These are phyloP conservation scores for Aproaerema taeniolella DNA, from an alignment of 2,888 invertebrate species.

Conservation along the genomic window DNA sequence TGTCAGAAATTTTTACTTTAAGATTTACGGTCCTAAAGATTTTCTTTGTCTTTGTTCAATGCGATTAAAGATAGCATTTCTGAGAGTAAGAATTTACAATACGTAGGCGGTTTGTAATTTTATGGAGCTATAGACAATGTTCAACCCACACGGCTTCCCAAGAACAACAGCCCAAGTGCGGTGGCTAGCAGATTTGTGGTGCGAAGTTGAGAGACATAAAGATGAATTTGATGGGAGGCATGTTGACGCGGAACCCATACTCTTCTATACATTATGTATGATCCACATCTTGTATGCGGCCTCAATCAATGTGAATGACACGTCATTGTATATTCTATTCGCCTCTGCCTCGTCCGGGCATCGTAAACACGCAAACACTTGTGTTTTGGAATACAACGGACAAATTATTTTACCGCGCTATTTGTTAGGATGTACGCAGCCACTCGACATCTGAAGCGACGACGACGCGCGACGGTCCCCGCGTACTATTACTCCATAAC, in stretches of 20 bases:
- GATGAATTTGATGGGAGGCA: conserved; percentile 31
- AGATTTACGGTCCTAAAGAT: too few relatives aligned
- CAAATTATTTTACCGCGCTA: conserved; percentile 39
- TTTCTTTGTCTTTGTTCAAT: too few relatives aligned
- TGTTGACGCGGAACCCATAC: conserved; percentile 46
- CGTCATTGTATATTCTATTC: conserved; percentile 72
- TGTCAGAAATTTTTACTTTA: too few relatives aligned
- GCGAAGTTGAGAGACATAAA: conserved; percentile 28
- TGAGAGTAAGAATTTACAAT: too few relatives aligned
- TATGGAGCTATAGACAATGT: too few relatives aligned
- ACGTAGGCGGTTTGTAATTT: too few relatives aligned
- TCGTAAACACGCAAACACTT: conserved; percentile 69
- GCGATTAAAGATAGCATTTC: too few relatives aligned
- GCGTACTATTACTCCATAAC: too few relatives aligned
- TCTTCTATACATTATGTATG: conserved; percentile 63
- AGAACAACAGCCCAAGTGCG: conserved; percentile 40
- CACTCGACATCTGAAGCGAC: too few relatives aligned
- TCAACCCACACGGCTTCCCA: conserved; percentile 21
- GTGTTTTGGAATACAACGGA: conserved; percentile 55
- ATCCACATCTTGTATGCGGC: conserved; percentile 62
- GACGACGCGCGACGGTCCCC: not conserved
- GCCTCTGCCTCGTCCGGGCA: conserved; percentile 58
- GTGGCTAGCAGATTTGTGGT: not conserved
- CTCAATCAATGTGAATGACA: conserved; percentile 73
- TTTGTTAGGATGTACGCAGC: conserved; percentile 22